These are phyloP conservation scores for Rhyacichthys aspro DNA, from an alignment of 2,797 vertebrate genomes.

Conservation along the genomic window DNA sequence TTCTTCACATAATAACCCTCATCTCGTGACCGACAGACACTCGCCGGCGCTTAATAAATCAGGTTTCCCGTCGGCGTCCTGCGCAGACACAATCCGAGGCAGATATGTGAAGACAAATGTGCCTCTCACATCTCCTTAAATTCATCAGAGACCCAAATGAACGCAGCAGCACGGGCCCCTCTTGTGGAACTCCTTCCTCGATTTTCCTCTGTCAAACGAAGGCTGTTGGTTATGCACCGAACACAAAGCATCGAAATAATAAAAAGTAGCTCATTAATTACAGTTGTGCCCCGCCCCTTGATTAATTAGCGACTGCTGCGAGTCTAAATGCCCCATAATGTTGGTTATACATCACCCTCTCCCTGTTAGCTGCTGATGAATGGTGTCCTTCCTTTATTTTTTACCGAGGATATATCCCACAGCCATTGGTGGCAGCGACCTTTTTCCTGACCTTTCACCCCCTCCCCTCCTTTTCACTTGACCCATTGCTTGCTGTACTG, in stretches of 20 bases:
- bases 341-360: conserved; percentile 57
- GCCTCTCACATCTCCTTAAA: conserved; percentile 30
- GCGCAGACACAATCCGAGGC: conserved; percentile 30
- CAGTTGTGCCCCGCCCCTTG: conserved; percentile 24
- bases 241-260: conserved; percentile 62
- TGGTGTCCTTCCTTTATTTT: conserved; percentile 36
- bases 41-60: conserved; percentile 12
- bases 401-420: conserved; percentile 67
- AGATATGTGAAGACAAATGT: conserved; percentile 41
- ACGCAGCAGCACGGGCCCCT: conserved; percentile 50
- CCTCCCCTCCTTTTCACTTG: conserved; percentile 33
- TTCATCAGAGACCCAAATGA: conserved; percentile 25
- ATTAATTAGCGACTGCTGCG: conserved; percentile 53
- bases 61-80: conserved; percentile 19
- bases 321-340: conserved; percentile 61
- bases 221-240: conserved; percentile 84
- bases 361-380: conserved; percentile 50
- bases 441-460: conserved; percentile 58
- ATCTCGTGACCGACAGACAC: conserved; percentile 7
- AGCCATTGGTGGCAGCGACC: conserved; percentile 81
- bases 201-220: conserved; percentile 81
- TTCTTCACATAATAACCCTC: conserved; percentile 15
- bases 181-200: conserved; percentile 87
- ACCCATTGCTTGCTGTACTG: conserved; percentile 88
- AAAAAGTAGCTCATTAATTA: conserved; percentile 51